A percentile compares a stretch with the other conserved stretches of the same genome.
Conservation (phyloP, 2,888 invertebrate species). For the Standfussiana lucernea region DNA sequence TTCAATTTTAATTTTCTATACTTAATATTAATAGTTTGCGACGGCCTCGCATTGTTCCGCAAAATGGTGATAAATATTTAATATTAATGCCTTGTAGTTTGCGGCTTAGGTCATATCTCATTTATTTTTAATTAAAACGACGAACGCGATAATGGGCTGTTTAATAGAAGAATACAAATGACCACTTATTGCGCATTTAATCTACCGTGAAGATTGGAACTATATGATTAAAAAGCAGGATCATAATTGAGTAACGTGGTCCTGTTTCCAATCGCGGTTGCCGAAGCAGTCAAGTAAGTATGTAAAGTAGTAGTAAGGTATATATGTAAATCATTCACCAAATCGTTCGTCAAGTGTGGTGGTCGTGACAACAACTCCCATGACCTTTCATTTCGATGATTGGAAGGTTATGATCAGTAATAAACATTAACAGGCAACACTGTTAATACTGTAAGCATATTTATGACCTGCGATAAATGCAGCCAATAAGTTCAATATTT, state of each 20-base stretch:
- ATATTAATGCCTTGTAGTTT: slow-evolving; percentile 37
- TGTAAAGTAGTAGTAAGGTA: too few relatives aligned
- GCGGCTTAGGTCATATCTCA: slow-evolving; percentile 24
- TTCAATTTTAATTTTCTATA: slow-evolving; percentile 77
- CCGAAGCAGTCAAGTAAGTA: neutral
- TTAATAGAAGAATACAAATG: neutral
- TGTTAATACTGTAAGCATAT: slow-evolving; percentile 17
- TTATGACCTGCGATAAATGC: neutral
- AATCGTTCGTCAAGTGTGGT: neutral
- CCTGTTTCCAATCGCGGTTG: neutral
- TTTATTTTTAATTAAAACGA: slow-evolving; percentile 17
- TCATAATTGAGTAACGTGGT: neutral
- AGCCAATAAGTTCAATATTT: slow-evolving; percentile 20
- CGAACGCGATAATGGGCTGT: slow-evolving; percentile 2
- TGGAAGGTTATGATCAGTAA: neutral
- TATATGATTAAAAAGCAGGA: neutral
- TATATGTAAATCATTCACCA: neutral
- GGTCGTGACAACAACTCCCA: neutral
- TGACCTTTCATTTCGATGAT: neutral
- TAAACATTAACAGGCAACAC: neutral
- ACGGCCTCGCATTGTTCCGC: slow-evolving; percentile 42
- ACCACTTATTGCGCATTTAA: neutral
- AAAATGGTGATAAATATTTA: slow-evolving; percentile 50
- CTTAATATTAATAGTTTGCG: slow-evolving; percentile 66
- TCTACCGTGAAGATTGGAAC: neutral